Evolutionary conservation across 2,797 vertebrate genomes (phyloP).

Genomic region (Phrynocephalus vlangalii): DNA sequence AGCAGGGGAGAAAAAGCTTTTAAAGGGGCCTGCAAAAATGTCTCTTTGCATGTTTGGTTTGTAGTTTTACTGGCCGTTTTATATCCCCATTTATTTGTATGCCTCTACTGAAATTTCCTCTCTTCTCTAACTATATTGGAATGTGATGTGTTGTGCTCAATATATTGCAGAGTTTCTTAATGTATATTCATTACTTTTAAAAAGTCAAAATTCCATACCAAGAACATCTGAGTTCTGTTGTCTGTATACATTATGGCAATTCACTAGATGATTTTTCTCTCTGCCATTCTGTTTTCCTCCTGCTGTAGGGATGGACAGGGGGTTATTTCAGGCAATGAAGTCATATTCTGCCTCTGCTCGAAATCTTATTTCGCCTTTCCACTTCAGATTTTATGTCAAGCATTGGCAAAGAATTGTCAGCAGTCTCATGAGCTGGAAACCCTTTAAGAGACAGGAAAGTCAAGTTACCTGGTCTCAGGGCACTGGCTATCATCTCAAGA

Average conservation of each 20-base stretch:
- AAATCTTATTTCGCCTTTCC: neutral
- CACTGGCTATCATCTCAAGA: no score
- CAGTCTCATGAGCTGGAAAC: neutral
- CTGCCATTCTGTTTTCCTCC: neutral
- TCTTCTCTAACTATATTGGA: constrained; percentile 38
- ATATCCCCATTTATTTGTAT: constrained; percentile 67
- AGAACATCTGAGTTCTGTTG: neutral
- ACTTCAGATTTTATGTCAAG: neutral
- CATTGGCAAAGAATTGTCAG: no score
- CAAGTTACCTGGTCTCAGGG: no score
- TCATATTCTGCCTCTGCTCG: neutral
- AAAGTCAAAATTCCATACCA: constrained; percentile 1
- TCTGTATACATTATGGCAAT: neutral
- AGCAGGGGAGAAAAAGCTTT: constrained; percentile 72
- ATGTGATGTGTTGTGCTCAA: neutral
- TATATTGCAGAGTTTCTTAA: neutral
- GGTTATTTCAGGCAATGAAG: neutral
- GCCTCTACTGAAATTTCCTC: constrained; percentile 56
- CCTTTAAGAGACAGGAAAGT: no score
- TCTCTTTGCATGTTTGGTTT: constrained; percentile 68
- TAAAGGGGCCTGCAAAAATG: constrained; percentile 66
- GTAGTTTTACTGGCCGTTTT: constrained; percentile 63
- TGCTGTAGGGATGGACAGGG: neutral
- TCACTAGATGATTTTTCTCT: neutral
- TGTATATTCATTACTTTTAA: neutral